A percentile compares a stretch with the other conserved stretches of the same genome.
Evolutionary conservation across 2,888 invertebrate species (phyloP).

Genomic region (Drosophila lacicola): DNA sequence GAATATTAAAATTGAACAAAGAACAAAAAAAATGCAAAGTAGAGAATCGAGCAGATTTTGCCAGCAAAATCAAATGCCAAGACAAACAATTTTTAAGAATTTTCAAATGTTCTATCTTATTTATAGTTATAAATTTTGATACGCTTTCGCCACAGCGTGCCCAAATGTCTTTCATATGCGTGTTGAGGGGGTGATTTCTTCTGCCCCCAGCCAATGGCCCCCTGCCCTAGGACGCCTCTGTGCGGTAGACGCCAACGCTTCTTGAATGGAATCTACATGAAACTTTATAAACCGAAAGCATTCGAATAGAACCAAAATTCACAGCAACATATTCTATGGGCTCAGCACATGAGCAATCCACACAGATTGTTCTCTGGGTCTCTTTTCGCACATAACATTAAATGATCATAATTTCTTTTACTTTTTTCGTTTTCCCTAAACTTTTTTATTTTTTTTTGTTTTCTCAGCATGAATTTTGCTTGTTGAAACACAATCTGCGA

Average conservation of each 20-base stretch:
- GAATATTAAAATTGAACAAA: constrained; percentile 60
- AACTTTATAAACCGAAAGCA: constrained; percentile 53
- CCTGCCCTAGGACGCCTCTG: constrained; percentile 36
- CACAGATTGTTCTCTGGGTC: constrained; percentile 42
- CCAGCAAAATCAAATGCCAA: constrained; percentile 47
- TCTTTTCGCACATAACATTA: constrained; percentile 67
- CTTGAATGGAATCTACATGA: constrained; percentile 51
- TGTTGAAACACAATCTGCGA: constrained; percentile 77
- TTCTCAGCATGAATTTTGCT: constrained; percentile 15
- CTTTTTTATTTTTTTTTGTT: constrained; percentile 20
- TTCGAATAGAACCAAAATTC: constrained; percentile 19
- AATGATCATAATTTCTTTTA: constrained; percentile 64
- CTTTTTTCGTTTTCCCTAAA: constrained; percentile 24
- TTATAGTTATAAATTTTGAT: constrained; percentile 70
- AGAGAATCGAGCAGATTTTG: constrained; percentile 8
- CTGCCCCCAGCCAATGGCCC: not conserved
- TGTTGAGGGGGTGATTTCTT: no score
- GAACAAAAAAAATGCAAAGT: constrained; percentile 26
- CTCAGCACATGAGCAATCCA: constrained; percentile 21
- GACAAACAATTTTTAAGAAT: constrained; percentile 60
- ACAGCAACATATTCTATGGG: constrained; percentile 22
- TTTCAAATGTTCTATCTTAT: constrained; percentile 62
- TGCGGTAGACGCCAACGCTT: constrained; percentile 35
- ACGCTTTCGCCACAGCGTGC: constrained; percentile 61
- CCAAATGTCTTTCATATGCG: constrained; percentile 31